Conservation (phyloP, 2,888 invertebrate genomes). For the Perdita meconis region DNA sequence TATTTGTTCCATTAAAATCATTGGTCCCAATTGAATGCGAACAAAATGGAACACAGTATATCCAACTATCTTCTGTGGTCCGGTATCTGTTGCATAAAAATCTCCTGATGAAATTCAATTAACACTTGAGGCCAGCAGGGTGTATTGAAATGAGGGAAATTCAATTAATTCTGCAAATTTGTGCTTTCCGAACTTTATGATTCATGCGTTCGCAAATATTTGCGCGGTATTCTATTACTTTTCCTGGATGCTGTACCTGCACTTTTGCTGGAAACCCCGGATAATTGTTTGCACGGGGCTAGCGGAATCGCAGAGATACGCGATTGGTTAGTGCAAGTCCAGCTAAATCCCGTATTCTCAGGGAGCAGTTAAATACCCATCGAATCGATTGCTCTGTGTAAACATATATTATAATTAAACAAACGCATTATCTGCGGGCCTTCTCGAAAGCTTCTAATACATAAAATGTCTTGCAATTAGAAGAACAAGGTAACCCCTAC, state of each 20-base stretch:
- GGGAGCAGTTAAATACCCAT: constrained; percentile 1
- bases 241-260: constrained; percentile 35
- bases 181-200: constrained; percentile 13
- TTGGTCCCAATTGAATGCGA: too few relatives aligned
- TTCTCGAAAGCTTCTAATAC: too few relatives aligned
- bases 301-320: constrained; percentile 10
- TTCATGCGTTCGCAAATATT: constrained; percentile 46
- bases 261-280: constrained; percentile 28
- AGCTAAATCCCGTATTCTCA: constrained; percentile 30
- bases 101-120: constrained; percentile 29
- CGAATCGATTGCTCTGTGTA: background rate
- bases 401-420: background rate
- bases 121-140: background rate
- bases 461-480: too few relatives aligned
- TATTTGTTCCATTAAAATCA: background rate
- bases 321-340: constrained; percentile 34
- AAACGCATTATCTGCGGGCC: background rate
- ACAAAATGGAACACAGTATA: too few relatives aligned
- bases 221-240: constrained; percentile 54
- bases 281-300: constrained; percentile 42
- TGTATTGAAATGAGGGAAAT: constrained; percentile 19
- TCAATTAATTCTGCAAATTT: constrained; percentile 46
- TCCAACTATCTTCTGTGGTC: too few relatives aligned
- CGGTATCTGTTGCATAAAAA: constrained; percentile 22
- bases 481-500: too few relatives aligned